Percentiles rank a stretch among this genome's conserved stretches.
These are phyloP conservation scores for Onychomys arenicola DNA, from an alignment of 2,797 vertebrate genomes.

Conservation along the genomic window DNA sequence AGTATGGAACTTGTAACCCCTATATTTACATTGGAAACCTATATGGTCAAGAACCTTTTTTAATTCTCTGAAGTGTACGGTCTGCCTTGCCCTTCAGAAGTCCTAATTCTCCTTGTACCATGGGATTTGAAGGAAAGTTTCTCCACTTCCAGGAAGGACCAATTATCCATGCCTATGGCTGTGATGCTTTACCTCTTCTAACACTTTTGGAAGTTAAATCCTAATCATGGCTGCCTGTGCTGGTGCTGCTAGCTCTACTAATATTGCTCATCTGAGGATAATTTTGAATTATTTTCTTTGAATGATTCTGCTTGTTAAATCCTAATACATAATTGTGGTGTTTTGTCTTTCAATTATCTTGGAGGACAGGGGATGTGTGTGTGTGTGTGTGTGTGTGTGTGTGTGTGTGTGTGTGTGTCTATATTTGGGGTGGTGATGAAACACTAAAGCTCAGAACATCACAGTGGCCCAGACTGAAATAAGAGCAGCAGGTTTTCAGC, in stretches of 20 bases:
- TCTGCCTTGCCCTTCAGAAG: not conserved
- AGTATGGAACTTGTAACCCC: not conserved
- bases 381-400: not conserved
- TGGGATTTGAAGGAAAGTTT: not conserved
- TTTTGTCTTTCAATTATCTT: slow-evolving; percentile 57
- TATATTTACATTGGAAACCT: not conserved
- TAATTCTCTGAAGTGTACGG: not conserved
- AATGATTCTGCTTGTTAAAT: slow-evolving; percentile 48
- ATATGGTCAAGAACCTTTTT: not conserved
- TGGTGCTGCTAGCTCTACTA: not conserved
- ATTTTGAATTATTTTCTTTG: not conserved
- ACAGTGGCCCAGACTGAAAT: slow-evolving; percentile 38
- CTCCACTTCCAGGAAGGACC: not conserved
- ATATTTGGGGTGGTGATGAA: not conserved
- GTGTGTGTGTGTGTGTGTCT: no score
- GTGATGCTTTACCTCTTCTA: not conserved
- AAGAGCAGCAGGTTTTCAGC: slow-evolving; percentile 24
- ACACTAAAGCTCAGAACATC: slow-evolving; percentile 44
- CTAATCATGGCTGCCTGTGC: not conserved
- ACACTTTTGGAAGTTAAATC: not conserved
- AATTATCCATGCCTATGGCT: not conserved
- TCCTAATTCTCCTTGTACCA: not conserved
- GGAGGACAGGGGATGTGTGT: not conserved
- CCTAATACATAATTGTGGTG: slow-evolving; percentile 26
- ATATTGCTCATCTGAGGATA: not conserved